A percentile compares a stretch with the other conserved stretches of the same genome.
Evolutionary conservation across 2,113 vertebrate genomes (phyloP).

Genomic region (Raja brachyura): DNA sequence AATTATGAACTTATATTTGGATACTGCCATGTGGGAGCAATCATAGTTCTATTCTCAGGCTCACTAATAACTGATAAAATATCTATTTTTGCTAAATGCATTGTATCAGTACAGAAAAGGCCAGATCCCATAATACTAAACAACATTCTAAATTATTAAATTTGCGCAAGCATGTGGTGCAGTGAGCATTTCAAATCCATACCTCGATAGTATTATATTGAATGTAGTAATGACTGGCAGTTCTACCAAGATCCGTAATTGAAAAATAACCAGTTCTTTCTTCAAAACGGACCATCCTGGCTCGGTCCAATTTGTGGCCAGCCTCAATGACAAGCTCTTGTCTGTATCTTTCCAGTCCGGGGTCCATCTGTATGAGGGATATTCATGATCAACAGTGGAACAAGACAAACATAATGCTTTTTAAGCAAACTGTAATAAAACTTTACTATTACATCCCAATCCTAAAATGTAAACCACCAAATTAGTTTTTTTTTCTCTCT

Average conservation of each 20-base stretch:
- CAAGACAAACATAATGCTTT: neutral
- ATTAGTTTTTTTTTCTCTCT: neutral
- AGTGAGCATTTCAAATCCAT: conserved; percentile 38
- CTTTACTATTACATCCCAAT: neutral
- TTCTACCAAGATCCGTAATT: conserved; percentile 90
- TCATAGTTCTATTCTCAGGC: neutral
- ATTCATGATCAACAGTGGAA: neutral
- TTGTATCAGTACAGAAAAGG: neutral
- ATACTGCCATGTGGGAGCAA: neutral
- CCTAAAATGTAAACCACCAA: conserved; percentile 2
- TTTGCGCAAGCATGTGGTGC: neutral
- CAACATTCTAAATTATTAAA: neutral
- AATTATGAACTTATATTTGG: too few species aligned
- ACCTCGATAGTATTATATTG: conserved; percentile 97
- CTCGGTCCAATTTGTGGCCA: conserved; percentile 87
- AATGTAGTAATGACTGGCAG: conserved; percentile 96
- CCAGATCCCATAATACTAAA: neutral
- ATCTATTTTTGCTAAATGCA: neutral
- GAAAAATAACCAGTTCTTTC: conserved; percentile 92
- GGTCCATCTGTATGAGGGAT: conserved; percentile 71
- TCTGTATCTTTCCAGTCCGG: conserved; percentile 77
- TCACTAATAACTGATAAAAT: neutral
- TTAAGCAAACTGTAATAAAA: conserved; percentile 4
- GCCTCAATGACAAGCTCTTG: conserved; percentile 80
- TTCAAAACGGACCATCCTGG: conserved; percentile 94